These are phyloP conservation scores for Blastobasis adustella DNA, from an alignment of 2,888 invertebrate genomes.

Conservation along the genomic window DNA sequence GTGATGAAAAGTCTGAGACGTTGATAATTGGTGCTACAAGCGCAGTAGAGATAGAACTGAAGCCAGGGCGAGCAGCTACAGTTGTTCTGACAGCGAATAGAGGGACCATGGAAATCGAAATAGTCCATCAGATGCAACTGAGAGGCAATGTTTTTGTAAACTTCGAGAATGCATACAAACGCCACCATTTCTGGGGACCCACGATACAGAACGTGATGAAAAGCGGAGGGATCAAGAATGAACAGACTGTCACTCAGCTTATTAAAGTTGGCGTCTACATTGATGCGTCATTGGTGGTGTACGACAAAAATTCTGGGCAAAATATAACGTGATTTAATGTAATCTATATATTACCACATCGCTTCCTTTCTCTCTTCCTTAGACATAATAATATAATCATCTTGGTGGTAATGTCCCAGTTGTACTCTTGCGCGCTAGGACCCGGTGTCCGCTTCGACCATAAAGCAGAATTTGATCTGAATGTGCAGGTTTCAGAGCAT, in stretches of 20 bases:
- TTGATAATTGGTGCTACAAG: conserved; percentile 42
- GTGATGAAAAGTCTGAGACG: conserved; percentile 43
- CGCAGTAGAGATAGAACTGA: conserved; percentile 43
- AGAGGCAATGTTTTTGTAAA: conserved; percentile 51
- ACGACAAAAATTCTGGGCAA: conserved; percentile 26
- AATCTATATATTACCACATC: no score
- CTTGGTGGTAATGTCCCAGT: no score
- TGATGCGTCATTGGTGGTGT: conserved; percentile 45
- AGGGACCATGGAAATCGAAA: conserved; percentile 42
- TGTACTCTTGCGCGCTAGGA: no score
- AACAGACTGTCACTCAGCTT: conserved; percentile 27
- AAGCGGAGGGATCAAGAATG: conserved; percentile 32
- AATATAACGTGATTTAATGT: no score
- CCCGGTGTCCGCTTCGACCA: no score
- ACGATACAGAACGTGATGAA: conserved; percentile 36
- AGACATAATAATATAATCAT: no score
- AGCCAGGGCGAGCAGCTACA: conserved; percentile 43
- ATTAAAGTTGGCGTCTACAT: conserved; percentile 42
- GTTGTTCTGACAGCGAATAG: conserved; percentile 44
- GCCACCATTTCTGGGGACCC: conserved; percentile 54
- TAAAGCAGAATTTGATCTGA: no score
- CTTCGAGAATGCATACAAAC: conserved; percentile 30
- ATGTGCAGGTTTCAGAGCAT: no score
- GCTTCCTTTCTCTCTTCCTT: no score
- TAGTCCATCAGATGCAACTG: conserved; percentile 35